phyloP scores from a whole-genome alignment of 2,888 invertebrate species.

The Agriopis aurantiaria region DNA sequence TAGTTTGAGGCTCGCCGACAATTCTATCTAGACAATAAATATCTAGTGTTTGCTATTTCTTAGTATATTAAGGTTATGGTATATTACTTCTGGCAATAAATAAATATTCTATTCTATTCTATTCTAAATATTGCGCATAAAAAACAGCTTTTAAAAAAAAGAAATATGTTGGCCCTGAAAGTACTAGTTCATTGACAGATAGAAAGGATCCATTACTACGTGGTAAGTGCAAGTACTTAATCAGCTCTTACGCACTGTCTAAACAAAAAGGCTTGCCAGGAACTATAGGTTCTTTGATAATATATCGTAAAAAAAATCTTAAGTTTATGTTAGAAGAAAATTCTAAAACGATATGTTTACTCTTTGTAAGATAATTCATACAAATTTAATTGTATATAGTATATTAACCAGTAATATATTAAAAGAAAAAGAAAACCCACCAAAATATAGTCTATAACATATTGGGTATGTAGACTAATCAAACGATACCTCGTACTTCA shows the following conservation, averaged over 20 bases:
- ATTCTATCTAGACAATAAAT: too few species aligned
- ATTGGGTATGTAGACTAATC: too few species aligned
- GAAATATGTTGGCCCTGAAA: slow-evolving; percentile 44
- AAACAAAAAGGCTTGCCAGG: slow-evolving; percentile 56
- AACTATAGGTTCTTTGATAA: slow-evolving; percentile 21
- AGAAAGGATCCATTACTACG: slow-evolving; percentile 36
- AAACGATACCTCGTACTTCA: too few species aligned
- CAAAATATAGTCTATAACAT: too few species aligned
- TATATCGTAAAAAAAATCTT: not conserved
- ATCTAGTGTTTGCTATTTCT: too few species aligned
- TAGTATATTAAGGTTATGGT: too few species aligned
- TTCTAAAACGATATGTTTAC: not conserved
- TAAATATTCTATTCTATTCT: too few species aligned
- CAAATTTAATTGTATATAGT: too few species aligned
- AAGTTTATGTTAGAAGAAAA: not conserved
- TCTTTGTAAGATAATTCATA: not conserved
- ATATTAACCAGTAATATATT: too few species aligned
- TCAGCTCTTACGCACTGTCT: slow-evolving; percentile 59
- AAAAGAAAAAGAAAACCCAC: too few species aligned
- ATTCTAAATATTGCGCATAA: slow-evolving; percentile 7
- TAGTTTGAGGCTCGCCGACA: too few species aligned
- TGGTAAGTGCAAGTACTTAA: slow-evolving; percentile 49
- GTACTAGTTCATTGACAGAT: slow-evolving; percentile 41
- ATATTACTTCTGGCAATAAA: too few species aligned
- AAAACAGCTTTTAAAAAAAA: slow-evolving; percentile 19